These are phyloP conservation scores for Mallotus villosus DNA, from an alignment of 2,797 vertebrate genomes.

Conservation along the genomic window DNA sequence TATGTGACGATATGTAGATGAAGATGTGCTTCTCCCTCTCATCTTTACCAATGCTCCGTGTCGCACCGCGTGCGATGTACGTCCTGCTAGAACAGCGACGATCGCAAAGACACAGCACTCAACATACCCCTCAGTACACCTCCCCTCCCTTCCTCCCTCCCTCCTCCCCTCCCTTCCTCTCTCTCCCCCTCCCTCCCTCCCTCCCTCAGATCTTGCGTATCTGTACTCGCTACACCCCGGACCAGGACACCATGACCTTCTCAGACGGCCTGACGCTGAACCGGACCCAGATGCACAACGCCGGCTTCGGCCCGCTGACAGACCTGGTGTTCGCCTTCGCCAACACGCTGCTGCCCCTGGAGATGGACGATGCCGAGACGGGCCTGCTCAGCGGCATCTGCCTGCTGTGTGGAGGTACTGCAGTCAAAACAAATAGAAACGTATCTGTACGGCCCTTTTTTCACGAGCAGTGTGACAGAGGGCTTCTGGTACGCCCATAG, in stretches of 20 bases:
- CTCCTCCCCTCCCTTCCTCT: background rate
- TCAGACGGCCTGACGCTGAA: constrained; percentile 94
- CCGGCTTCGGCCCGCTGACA: constrained; percentile 64
- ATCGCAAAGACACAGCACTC: too few species aligned
- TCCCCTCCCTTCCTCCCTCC: background rate
- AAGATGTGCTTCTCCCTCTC: too few species aligned
- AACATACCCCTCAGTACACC: too few species aligned
- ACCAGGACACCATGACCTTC: constrained; percentile 99
- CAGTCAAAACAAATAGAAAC: background rate
- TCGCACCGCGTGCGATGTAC: too few species aligned
- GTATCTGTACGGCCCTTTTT: too few species aligned
- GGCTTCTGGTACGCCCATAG: too few species aligned
- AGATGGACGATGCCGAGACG: constrained; percentile 95
- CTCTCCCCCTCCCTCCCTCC: background rate
- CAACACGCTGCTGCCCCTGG: constrained; percentile 90
- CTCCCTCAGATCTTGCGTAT: constrained; percentile 89
- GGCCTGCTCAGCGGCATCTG: constrained; percentile 96
- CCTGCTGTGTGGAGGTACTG: constrained; percentile 93
- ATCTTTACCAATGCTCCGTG: background rate
- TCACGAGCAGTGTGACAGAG: too few species aligned
- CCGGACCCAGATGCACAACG: constrained; percentile 98
- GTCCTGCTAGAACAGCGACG: too few species aligned
- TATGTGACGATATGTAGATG: too few species aligned
- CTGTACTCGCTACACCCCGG: constrained; percentile 95
- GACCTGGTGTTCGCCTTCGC: constrained; percentile 97